phyloP scores from a whole-genome alignment of 2,797 vertebrate species.

The Channallabes apus region DNA sequence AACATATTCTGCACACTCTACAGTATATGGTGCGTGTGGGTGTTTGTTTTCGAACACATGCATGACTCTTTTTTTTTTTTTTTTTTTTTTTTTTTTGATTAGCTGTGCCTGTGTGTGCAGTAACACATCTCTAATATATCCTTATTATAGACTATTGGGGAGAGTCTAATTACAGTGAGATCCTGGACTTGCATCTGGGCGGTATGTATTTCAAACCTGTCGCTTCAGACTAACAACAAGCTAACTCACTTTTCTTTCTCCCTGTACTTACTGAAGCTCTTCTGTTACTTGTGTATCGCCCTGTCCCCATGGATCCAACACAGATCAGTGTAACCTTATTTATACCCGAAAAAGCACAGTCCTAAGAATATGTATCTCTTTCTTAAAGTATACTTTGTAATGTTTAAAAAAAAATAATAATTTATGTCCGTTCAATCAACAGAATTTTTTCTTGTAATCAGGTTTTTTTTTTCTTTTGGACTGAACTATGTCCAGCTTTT shows the following conservation, averaged over 20 bases:
- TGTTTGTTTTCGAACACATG: slow-evolving; percentile 63
- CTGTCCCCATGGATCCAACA: slow-evolving; percentile 32
- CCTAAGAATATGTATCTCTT: not conserved
- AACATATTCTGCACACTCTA: slow-evolving; percentile 54
- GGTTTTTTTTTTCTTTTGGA: not conserved
- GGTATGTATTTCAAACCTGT: slow-evolving; percentile 98
- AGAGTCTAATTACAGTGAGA: slow-evolving; percentile 99
- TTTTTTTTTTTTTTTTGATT: slow-evolving; percentile 32
- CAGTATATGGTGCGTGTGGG: slow-evolving; percentile 49
- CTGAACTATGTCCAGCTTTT: not conserved
- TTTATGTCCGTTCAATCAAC: not conserved
- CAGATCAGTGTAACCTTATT: not conserved
- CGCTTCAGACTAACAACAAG: slow-evolving; percentile 77
- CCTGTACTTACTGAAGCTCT: slow-evolving; percentile 57
- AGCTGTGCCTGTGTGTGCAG: slow-evolving; percentile 72
- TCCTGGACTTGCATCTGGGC: slow-evolving; percentile 99
- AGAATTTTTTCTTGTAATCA: not conserved
- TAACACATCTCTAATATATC: slow-evolving; percentile 96
- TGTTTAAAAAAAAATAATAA: too few relatives aligned
- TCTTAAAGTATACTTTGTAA: not conserved
- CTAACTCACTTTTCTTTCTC: slow-evolving; percentile 77
- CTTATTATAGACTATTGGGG: slow-evolving; percentile 99
- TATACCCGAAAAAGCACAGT: not conserved
- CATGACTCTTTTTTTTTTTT: slow-evolving; percentile 60
- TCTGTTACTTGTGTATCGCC: slow-evolving; percentile 59